phyloP scores from a whole-genome alignment of 2,113 vertebrate species.

The Etheostoma spectabile region DNA sequence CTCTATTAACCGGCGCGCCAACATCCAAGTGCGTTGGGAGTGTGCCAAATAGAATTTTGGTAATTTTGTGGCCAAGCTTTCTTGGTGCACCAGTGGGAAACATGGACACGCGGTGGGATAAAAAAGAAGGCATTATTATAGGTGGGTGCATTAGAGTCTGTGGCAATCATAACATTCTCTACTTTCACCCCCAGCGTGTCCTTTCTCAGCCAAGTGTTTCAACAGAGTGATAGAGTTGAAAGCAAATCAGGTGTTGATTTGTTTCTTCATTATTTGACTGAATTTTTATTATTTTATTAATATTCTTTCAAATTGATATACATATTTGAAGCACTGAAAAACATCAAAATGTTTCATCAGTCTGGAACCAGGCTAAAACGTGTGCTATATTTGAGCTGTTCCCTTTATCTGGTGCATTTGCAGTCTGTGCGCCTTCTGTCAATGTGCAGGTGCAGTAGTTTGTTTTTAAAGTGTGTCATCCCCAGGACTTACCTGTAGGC shows the following conservation, averaged over 20 bases:
- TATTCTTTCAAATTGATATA: background rate
- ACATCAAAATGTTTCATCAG: background rate
- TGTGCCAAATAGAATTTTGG: too few species aligned
- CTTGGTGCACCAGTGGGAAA: too few species aligned
- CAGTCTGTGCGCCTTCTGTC: background rate
- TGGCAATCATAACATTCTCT: too few species aligned
- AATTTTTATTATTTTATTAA: background rate
- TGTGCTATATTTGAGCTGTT: background rate
- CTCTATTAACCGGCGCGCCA: too few species aligned
- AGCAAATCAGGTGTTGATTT: background rate
- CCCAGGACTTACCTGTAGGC: slow-evolving; percentile 88
- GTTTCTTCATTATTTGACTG: background rate
- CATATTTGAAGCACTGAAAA: background rate
- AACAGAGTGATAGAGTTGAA: background rate
- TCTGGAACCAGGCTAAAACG: background rate
- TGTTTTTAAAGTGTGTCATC: slow-evolving; percentile 22
- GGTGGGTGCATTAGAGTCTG: too few species aligned
- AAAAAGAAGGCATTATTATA: too few species aligned
- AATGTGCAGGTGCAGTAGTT: slow-evolving; percentile 1
- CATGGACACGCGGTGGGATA: too few species aligned
- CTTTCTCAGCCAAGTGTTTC: background rate
- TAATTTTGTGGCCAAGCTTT: too few species aligned
- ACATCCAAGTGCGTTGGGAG: too few species aligned
- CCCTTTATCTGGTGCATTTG: slow-evolving; percentile 2
- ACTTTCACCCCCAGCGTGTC: background rate